Conservation (phyloP, 2,113 vertebrate genomes). For the Syngnathus typhle region DNA sequence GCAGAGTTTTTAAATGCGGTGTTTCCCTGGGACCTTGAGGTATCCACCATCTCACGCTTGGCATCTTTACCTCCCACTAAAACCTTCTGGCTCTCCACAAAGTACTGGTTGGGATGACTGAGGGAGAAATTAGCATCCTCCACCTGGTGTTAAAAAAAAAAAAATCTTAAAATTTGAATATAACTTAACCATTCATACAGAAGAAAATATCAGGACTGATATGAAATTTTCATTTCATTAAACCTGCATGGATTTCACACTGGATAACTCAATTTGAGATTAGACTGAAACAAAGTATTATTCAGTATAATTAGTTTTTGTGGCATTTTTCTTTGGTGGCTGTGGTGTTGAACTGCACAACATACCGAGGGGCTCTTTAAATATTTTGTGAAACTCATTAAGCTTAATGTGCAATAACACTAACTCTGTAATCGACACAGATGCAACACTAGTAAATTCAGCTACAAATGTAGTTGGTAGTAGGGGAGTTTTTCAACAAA, state of each 20-base stretch:
- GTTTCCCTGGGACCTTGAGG: conserved; percentile 50
- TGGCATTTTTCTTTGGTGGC: not conserved
- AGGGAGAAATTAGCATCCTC: conserved; percentile 87
- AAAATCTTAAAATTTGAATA: conserved; percentile 9
- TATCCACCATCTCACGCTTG: conserved; percentile 80
- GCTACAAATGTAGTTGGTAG: not conserved
- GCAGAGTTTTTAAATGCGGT: conserved; percentile 8
- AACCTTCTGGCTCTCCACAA: conserved; percentile 81
- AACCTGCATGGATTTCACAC: not conserved
- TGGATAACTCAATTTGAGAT: not conserved
- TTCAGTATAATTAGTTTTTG: too few species aligned
- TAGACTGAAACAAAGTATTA: not conserved
- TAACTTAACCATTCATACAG: not conserved
- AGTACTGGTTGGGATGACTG: conserved; percentile 97
- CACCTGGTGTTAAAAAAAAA: conserved; percentile 65
- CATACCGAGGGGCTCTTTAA: not conserved
- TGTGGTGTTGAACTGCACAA: not conserved
- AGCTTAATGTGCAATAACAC: not conserved
- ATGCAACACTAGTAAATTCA: not conserved
- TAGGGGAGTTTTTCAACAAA: not conserved
- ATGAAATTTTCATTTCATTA: not conserved
- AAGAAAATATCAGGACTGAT: not conserved
- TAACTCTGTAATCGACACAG: not conserved
- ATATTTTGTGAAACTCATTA: not conserved
- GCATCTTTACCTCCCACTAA: conserved; percentile 72